Conservation (phyloP, 2,113 vertebrate species). For the Saccopteryx leptura region DNA sequence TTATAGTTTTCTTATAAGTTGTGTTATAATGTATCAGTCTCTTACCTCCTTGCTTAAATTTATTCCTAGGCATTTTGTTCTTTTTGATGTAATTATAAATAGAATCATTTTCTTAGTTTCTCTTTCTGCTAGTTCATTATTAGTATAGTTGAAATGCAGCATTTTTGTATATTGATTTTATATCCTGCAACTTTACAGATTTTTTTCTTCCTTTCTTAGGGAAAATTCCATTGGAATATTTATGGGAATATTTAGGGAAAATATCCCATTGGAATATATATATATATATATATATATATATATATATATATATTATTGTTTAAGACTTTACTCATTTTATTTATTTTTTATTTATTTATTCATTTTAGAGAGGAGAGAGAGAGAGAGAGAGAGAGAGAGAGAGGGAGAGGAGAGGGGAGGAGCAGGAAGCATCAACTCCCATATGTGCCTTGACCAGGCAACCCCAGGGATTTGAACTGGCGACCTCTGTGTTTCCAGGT, state of each 20-base stretch:
- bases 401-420: too few species aligned
- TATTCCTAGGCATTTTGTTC: neutral
- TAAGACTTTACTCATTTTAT: too few species aligned
- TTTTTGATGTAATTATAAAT: neutral
- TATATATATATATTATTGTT: too few species aligned
- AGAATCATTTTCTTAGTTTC: neutral
- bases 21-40: neutral
- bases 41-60: neutral
- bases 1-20: neutral
- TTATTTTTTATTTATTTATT: too few species aligned
- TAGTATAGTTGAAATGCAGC: neutral
- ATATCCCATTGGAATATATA: too few species aligned
- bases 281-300: too few species aligned
- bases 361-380: too few species aligned
- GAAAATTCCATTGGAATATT: neutral
- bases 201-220: neutral
- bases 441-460: too few species aligned
- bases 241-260: neutral
- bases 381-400: too few species aligned
- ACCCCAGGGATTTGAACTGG: too few species aligned
- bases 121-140: neutral
- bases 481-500: too few species aligned
- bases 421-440: too few species aligned
- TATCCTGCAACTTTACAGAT: slow-evolving; percentile 3
- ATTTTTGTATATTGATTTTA: neutral